Evolutionary conservation across 2,888 invertebrate genomes (phyloP).

Genomic region (Odontocolon sp.): DNA sequence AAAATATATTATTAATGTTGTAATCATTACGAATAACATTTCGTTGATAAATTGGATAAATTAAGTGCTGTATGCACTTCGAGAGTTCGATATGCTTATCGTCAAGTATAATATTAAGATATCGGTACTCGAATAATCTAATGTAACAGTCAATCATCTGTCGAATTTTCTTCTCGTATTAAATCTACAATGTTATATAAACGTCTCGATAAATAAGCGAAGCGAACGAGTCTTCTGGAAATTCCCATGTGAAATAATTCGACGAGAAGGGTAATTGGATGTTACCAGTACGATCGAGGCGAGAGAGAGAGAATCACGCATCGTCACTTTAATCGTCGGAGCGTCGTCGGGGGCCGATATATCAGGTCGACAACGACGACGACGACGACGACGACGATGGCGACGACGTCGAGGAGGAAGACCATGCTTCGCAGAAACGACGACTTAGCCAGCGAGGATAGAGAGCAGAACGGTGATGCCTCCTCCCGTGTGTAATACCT

Average conservation of each 20-base stretch:
- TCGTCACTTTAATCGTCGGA: constrained; percentile 65
- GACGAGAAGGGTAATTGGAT: constrained; percentile 51
- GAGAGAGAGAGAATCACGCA: constrained; percentile 58
- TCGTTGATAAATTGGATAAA: no score
- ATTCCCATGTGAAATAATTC: constrained; percentile 54
- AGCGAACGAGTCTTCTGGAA: background rate
- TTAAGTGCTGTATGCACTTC: no score
- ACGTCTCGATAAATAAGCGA: background rate
- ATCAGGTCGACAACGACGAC: constrained; percentile 40
- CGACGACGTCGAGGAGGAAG: constrained; percentile 43
- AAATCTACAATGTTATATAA: background rate
- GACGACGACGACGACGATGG: constrained; percentile 38
- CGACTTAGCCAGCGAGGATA: constrained; percentile 51
- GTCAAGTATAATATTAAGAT: no score
- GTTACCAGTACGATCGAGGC: constrained; percentile 27
- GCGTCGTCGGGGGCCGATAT: constrained; percentile 60
- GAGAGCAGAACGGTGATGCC: constrained; percentile 32
- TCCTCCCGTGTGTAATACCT: constrained; percentile 59
- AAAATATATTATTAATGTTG: no score
- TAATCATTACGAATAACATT: no score
- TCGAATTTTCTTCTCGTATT: no score
- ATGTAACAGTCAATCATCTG: no score
- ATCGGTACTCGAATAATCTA: no score
- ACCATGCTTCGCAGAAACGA: constrained; percentile 58
- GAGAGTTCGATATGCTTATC: no score